These are phyloP conservation scores for Rhabditoides inermis DNA, from an alignment of 2,888 invertebrate genomes.

Conservation along the genomic window DNA sequence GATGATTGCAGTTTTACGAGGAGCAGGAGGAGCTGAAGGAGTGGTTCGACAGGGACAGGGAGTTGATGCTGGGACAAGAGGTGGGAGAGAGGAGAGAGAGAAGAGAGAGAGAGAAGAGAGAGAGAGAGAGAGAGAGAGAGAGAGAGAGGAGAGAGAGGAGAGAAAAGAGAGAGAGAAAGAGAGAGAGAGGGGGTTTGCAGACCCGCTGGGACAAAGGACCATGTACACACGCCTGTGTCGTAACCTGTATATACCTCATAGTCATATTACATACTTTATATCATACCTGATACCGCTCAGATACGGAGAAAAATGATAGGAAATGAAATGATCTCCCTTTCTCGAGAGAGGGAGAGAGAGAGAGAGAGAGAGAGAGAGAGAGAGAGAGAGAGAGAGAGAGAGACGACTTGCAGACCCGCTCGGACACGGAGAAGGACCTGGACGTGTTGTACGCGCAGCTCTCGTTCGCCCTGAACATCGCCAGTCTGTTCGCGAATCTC, in stretches of 20 bases:
- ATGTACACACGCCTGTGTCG: too few relatives aligned
- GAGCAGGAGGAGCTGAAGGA: too few relatives aligned
- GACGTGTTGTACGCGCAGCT: slow-evolving; percentile 15
- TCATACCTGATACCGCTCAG: neutral
- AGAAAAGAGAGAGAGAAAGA: slow-evolving; percentile 1
- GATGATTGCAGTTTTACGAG: too few relatives aligned
- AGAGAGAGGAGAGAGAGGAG: neutral
- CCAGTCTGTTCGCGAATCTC: slow-evolving; percentile 16
- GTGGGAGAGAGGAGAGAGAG: too few relatives aligned
- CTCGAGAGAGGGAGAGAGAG: slow-evolving; percentile 9
- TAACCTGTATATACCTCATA: too few relatives aligned
- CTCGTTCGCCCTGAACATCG: slow-evolving; percentile 17
- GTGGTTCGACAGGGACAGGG: too few relatives aligned
- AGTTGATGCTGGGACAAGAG: too few relatives aligned
- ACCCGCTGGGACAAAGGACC: too few relatives aligned
- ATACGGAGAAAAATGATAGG: slow-evolving; percentile 5
- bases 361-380: slow-evolving; percentile 3
- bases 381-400: neutral
- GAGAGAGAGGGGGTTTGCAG: neutral
- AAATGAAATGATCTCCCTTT: too few relatives aligned
- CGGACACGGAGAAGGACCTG: slow-evolving; percentile 10
- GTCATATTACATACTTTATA: neutral
- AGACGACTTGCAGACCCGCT: slow-evolving; percentile 8
- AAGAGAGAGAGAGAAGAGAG: slow-evolving; percentile 8
- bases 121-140: slow-evolving; percentile 1